Conservation (phyloP, 2,113 vertebrate species). For the Trematomus loennbergii region DNA sequence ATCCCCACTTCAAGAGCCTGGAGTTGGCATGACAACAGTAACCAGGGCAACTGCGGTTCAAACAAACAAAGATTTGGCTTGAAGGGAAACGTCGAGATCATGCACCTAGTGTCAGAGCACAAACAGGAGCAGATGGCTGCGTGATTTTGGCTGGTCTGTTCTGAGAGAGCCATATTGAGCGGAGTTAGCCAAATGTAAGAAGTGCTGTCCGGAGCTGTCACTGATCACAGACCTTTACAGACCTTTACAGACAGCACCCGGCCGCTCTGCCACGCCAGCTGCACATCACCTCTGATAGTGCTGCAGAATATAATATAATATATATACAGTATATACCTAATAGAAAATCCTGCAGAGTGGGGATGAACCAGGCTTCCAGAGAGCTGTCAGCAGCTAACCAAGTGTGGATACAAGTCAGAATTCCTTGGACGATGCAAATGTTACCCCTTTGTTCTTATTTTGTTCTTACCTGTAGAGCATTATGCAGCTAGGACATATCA, state of each 20-base stretch:
- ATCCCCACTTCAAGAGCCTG: constrained; percentile 70
- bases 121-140: constrained; percentile 47
- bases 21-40: constrained; percentile 80
- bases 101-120: constrained; percentile 40
- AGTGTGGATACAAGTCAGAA: no score
- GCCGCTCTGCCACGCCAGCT: constrained; percentile 24
- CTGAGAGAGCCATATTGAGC: constrained; percentile 26
- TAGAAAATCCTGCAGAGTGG: no score
- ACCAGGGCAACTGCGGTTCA: constrained; percentile 78
- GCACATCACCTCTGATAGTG: constrained; percentile 9
- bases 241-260: no score
- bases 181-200: constrained; percentile 31
- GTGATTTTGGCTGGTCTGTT: constrained; percentile 23
- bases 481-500: no score
- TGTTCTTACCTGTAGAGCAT: no score
- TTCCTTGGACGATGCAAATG: no score
- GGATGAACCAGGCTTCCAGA: no score
- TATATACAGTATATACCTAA: no score
- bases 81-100: constrained; percentile 39
- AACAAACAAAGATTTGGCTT: constrained; percentile 77
- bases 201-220: constrained; percentile 6
- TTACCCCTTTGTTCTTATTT: no score
- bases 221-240: constrained; percentile 39
- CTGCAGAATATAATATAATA: no score
- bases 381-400: no score